phyloP scores from a whole-genome alignment of 2,797 vertebrate species.

The Sciurus vulgaris region DNA sequence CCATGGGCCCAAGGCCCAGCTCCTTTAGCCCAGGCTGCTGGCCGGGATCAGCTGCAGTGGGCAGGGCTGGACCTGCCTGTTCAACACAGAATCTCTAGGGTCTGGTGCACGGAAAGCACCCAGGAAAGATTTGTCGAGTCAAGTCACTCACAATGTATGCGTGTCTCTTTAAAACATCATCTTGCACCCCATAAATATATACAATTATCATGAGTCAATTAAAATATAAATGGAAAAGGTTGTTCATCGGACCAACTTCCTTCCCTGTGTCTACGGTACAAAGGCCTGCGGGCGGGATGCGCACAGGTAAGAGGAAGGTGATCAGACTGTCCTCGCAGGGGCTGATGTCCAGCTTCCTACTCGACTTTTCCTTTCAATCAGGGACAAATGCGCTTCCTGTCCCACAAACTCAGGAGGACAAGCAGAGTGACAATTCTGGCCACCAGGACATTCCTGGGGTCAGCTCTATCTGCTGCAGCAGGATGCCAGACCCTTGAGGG shows the following conservation, averaged over 20 bases:
- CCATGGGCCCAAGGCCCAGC: neutral
- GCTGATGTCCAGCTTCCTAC: neutral
- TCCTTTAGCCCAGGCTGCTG: neutral
- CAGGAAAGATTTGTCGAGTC: neutral
- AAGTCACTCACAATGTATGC: neutral
- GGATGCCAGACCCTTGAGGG: neutral
- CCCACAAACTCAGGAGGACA: neutral
- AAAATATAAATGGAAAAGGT: neutral
- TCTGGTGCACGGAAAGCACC: fast-evolving
- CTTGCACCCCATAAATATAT: neutral
- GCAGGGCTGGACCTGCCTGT: neutral
- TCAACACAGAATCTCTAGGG: neutral
- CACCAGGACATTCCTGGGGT: fast-evolving
- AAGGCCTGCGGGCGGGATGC: neutral
- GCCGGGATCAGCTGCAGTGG: fast-evolving
- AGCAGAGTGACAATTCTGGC: neutral
- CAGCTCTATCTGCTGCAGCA: fast-evolving
- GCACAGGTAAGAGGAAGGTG: fast-evolving
- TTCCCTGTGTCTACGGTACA: neutral
- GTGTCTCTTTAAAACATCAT: neutral
- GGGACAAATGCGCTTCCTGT: neutral
- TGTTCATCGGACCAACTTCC: fast-evolving
- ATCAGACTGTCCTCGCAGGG: fast-evolving
- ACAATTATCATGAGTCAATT: neutral
- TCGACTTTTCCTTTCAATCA: too few species aligned